Base-by-base conservation (phyloP, 2,113 vertebrate species). In the Oreocharis arfaki region DNA sequence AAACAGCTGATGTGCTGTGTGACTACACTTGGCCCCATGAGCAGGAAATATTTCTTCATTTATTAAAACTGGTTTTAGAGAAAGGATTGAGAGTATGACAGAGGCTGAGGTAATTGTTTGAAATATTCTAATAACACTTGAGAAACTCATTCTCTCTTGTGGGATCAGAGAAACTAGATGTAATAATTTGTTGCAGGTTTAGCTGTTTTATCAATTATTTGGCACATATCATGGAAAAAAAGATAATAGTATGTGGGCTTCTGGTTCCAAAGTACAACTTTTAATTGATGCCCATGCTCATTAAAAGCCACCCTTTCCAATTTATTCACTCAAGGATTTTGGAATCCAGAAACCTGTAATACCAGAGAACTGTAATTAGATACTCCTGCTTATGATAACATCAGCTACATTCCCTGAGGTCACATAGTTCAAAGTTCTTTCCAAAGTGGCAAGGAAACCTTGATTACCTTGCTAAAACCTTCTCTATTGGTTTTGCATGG, bases 11-110 rank as follows among this genome's bases (percentile, higher is more conserved):
- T 3, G 8, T 41, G 24, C 33, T 77, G 32, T 21, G 28, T 83
- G 37, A 50, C 28, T 30, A 77, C 16, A n/a, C 8, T 11, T 17
- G 17, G 41, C 11, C 35, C 26, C 42, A 39, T 0, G 0, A 16
- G 39, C 1, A 7, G 3, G 50, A 84, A 85, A 90, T 87, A 27
- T 4, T 46, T 74, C 46, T 89, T 77, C 6, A 8, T 33, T 46
- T 28, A 77, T 50, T 77, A 56, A 44, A 65, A 41, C 17, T 55
- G 16, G 2, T 70, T 75, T 80, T 63, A 46, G 6, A 77, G 27
- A 59, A 91, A 57, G 6, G 23, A 19, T 20, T 84, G 77, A 59
- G 27, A 81, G 26, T 39, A 57, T 42, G 42, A 52, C 26, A 65
- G 63, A 86, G 16, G 20, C n/a, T 55, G 63, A 77, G 70, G 46